These are phyloP conservation scores for Gnathonemus longibarbis DNA, from an alignment of 2,113 vertebrate species.

Conservation along the genomic window DNA sequence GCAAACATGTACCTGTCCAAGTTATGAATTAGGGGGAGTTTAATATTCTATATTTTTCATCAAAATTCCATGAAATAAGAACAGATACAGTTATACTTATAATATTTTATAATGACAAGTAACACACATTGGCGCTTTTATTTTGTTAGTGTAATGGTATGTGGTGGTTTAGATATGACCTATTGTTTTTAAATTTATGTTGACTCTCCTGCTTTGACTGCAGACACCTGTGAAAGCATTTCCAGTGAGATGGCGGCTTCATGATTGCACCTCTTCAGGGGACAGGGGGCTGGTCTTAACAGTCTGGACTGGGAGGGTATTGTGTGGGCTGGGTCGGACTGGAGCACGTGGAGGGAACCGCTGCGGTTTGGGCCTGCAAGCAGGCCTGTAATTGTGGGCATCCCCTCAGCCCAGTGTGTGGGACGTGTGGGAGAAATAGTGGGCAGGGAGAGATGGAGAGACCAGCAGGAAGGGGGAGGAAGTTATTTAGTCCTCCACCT, in stretches of 20 bases:
- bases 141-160: not conserved
- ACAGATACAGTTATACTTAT: not conserved
- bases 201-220: not conserved
- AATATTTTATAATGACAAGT: not conserved
- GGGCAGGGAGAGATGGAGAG: not conserved
- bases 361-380: not conserved
- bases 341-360: not conserved
- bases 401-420: not conserved
- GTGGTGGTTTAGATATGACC: not conserved
- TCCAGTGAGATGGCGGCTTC: not conserved
- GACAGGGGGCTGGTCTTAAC: not conserved
- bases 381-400: constrained; percentile 24
- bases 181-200: not conserved
- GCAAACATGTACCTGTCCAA: not conserved
- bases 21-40: not conserved
- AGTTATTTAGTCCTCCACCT: not conserved
- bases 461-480: not conserved
- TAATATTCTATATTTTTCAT: too few species aligned
- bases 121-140: not conserved
- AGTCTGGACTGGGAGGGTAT: not conserved
- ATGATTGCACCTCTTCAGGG: not conserved
- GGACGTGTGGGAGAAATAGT: not conserved
- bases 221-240: not conserved
- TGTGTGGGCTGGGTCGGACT: not conserved
- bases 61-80: too few species aligned